Evolutionary conservation across 2,797 vertebrate genomes (phyloP).

Genomic region (Gymnothorax javanicus): DNA sequence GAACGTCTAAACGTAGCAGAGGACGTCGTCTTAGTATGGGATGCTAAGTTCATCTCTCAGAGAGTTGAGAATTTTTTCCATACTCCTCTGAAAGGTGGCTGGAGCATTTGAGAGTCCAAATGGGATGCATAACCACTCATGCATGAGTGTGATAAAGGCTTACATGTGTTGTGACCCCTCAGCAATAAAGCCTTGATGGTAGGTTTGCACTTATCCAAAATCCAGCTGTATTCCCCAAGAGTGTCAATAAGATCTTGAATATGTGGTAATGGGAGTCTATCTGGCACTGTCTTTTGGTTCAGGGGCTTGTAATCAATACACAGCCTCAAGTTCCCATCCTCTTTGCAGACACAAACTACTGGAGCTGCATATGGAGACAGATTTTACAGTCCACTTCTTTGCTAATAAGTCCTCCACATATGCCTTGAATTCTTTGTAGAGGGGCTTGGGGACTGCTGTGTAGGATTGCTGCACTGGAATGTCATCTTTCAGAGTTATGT

Average conservation of each 20-base stretch:
- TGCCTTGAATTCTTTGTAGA: slow-evolving; percentile 11
- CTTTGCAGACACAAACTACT: slow-evolving; percentile 1
- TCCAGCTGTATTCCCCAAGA: not conserved
- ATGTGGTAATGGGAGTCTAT: too few relatives aligned
- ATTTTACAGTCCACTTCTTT: not conserved
- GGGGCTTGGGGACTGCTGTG: slow-evolving; percentile 6
- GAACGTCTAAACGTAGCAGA: not conserved
- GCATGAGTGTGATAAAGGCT: not conserved
- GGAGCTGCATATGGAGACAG: not conserved
- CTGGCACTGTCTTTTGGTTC: slow-evolving; percentile 24
- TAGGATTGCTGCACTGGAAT: not conserved
- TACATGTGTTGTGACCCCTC: not conserved
- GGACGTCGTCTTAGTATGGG: slow-evolving; percentile 1
- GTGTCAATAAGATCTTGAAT: not conserved
- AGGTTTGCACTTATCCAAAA: slow-evolving; percentile 20
- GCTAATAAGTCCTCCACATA: not conserved
- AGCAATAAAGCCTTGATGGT: not conserved
- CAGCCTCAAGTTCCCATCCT: too few relatives aligned
- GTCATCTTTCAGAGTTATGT: not conserved
- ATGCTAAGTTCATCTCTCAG: not conserved
- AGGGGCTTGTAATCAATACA: slow-evolving; percentile 1
- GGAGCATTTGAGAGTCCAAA: not conserved
- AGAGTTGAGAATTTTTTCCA: not conserved
- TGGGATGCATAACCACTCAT: slow-evolving; percentile 5
- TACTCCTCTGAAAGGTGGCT: not conserved